Conservation (phyloP, 2,113 vertebrate species). For the Toxotes jaculatrix region DNA sequence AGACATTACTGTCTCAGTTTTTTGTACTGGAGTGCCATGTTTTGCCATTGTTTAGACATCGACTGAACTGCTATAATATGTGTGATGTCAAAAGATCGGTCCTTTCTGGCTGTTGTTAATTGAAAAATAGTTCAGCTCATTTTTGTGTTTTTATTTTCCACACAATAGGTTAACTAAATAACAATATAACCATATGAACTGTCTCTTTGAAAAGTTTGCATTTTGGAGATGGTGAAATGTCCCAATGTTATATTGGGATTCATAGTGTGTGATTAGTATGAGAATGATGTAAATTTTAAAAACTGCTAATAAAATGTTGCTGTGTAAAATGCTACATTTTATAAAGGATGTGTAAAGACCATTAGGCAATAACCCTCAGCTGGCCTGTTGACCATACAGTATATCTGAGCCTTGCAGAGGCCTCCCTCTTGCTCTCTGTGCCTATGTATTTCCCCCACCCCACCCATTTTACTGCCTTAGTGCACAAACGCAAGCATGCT, state of each 20-base stretch:
- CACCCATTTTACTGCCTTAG: constrained; percentile 83
- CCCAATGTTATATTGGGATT: neutral
- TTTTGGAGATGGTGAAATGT: neutral
- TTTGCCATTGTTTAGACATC: neutral
- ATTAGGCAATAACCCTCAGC: constrained; percentile 29
- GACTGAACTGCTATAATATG: neutral
- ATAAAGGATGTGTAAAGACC: constrained; percentile 49
- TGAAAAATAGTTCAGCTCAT: neutral
- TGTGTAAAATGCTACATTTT: constrained; percentile 34
- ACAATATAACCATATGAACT: neutral
- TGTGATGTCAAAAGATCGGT: neutral
- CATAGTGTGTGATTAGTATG: neutral
- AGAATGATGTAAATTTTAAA: constrained; percentile 21
- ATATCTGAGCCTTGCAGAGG: constrained; percentile 41
- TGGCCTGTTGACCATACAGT: constrained; percentile 48
- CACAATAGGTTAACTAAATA: neutral
- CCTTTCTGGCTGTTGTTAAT: neutral
- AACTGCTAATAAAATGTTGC: constrained; percentile 30
- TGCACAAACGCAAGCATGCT: constrained; percentile 85
- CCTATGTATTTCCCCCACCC: constrained; percentile 41
- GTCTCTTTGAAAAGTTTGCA: neutral
- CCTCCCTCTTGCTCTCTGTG: constrained; percentile 26
- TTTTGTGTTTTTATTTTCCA: neutral
- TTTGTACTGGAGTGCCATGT: neutral
- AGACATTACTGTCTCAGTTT: constrained; percentile 51